Evolutionary conservation across 2,797 vertebrate species (phyloP).

Genomic region (Galaxias olidus): DNA sequence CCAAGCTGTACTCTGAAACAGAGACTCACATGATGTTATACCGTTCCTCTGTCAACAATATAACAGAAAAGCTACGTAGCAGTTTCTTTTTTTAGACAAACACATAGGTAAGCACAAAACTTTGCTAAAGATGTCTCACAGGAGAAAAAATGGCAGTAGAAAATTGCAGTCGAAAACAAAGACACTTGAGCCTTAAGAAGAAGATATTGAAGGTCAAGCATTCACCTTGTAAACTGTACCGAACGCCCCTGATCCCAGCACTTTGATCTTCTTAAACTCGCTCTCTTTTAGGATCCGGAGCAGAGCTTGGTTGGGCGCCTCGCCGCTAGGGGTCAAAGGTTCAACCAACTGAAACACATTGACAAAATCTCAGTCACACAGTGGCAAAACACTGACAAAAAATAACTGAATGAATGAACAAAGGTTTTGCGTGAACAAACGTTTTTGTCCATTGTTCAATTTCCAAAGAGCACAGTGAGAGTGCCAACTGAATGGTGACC

Average conservation of each 20-base stretch:
- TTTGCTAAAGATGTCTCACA: not conserved
- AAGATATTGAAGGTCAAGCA: conserved; percentile 14
- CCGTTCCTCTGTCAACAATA: too few relatives aligned
- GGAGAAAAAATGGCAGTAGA: conserved; percentile 11
- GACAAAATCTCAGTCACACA: too few relatives aligned
- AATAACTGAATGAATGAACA: conserved; percentile 4
- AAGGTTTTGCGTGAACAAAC: not conserved
- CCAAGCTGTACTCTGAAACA: too few relatives aligned
- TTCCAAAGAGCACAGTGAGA: not conserved
- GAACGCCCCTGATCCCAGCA: conserved; percentile 95
- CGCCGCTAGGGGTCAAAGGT: conserved; percentile 93
- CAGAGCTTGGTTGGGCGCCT: conserved; percentile 96
- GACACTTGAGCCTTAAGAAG: conserved; percentile 15
- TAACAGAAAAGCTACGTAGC: too few relatives aligned
- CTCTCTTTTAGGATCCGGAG: conserved; percentile 96
- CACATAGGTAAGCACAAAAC: too few relatives aligned
- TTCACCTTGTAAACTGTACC: conserved; percentile 97
- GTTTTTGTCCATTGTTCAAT: too few relatives aligned
- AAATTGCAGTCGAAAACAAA: not conserved
- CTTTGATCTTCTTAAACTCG: conserved; percentile 96
- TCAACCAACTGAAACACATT: conserved; percentile 83
- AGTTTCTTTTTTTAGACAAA: too few relatives aligned
- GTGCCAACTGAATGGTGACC: not conserved
- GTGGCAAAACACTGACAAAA: conserved; percentile 17
- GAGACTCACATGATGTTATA: too few relatives aligned